Conservation (phyloP, 1,140 invertebrate species). For the Melitaea cinxia region DNA sequence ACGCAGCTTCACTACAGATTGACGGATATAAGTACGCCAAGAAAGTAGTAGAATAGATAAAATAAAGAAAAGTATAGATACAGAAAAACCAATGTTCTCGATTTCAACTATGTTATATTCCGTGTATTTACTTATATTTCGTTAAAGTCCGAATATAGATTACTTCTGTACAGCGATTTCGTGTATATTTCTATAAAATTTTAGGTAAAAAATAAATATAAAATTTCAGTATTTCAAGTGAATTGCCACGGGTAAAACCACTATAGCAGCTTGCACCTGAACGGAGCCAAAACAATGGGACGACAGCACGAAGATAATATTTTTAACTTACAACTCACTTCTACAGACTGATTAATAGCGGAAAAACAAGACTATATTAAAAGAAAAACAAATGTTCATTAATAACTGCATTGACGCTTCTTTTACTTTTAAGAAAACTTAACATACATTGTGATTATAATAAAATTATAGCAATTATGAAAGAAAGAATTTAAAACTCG, state of each 20-base stretch:
- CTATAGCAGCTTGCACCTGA: conserved; percentile 24
- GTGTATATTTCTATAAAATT: not conserved
- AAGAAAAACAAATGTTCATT: not conserved
- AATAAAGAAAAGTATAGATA: too few relatives aligned
- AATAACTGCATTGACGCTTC: not conserved
- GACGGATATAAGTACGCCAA: too few relatives aligned
- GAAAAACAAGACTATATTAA: not conserved
- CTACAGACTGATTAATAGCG: not conserved
- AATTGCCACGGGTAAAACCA: conserved; percentile 21
- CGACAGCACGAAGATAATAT: conserved; percentile 33
- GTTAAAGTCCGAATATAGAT: too few relatives aligned
- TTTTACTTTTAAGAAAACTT: too few relatives aligned
- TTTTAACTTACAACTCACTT: conserved; percentile 22
- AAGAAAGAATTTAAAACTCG: too few relatives aligned
- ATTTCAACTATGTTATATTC: too few relatives aligned
- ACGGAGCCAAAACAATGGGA: conserved; percentile 19
- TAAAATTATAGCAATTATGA: too few relatives aligned
- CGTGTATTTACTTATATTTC: too few relatives aligned
- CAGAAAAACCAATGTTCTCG: too few relatives aligned
- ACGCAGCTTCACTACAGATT: too few relatives aligned
- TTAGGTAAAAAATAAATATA: not conserved
- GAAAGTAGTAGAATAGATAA: too few relatives aligned
- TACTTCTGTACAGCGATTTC: not conserved
- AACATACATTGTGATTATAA: too few relatives aligned
- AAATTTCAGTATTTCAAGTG: conserved; percentile 2